Conservation (phyloP, 2,797 vertebrate species). For the Takifugu rubripes region DNA sequence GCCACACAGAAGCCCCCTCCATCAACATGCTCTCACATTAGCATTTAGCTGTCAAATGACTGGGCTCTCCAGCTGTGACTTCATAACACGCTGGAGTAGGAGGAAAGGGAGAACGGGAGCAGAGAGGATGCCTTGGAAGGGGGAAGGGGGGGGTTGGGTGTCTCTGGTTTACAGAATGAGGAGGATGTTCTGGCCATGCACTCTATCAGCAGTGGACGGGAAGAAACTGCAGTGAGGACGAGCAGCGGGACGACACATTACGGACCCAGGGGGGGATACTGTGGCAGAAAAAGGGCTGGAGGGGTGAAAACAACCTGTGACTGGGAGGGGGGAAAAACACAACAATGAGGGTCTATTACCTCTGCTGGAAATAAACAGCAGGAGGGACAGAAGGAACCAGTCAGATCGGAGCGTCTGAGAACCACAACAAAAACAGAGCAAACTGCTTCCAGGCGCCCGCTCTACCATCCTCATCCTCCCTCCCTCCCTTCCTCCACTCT, state of each 20-base stretch:
- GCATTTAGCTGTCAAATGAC: constrained; percentile 78
- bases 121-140: constrained; percentile 9
- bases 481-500: constrained; percentile 5
- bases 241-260: background rate
- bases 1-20: constrained; percentile 17
- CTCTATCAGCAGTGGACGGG: constrained; percentile 13
- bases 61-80: constrained; percentile 80
- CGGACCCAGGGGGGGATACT: constrained; percentile 7
- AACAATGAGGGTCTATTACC: constrained; percentile 5
- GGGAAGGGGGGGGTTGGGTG: constrained; percentile 1
- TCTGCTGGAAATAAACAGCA: constrained; percentile 34
- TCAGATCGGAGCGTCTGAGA: constrained; percentile 11
- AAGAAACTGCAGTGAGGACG: constrained; percentile 14
- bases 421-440: constrained; percentile 8
- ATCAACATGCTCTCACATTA: constrained; percentile 36
- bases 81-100: constrained; percentile 66
- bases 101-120: constrained; percentile 14
- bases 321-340: constrained; percentile 9
- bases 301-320: constrained; percentile 7
- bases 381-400: constrained; percentile 13
- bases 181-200: constrained; percentile 20
- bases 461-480: constrained; percentile 11
- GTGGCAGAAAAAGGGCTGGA: constrained; percentile 6
- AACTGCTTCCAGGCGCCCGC: constrained; percentile 14
- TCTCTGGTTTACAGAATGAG: constrained; percentile 15